Base-by-base conservation (phyloP, 2,888 invertebrate species). In the Eupithecia insigniata region DNA sequence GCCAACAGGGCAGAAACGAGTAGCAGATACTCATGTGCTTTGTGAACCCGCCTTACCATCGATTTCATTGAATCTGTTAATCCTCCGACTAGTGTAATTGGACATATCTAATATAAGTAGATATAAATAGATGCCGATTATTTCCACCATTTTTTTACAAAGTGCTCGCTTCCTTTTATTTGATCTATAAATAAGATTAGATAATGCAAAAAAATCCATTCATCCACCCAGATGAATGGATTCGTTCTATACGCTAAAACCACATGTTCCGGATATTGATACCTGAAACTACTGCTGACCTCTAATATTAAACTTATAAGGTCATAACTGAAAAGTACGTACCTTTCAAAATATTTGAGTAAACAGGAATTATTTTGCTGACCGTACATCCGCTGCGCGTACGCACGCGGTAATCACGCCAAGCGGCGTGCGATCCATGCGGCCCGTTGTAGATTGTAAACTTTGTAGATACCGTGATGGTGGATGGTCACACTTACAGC, bases 351-450 rank as follows among this genome's bases (percentile, higher is more conserved):
- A 51, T 22, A 51, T 10, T 10, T 51, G 3, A 22, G 51, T 22
- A 18, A 69, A 55, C 36, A 71, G 66, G 73, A 51, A 65, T 58
- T 67, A 74, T 73, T 78, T 75, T 79, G 78, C 77, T 74, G 78
- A 77, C 79, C 62, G 76, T 78, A 78, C 73, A 66, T 66, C 34
- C 55, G 66, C 36, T 72, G 66, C 8, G 58, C 60, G 58, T 58
- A 39, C 67, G 73, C 84, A 81, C 85, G 85, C 81, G 82, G 77
- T 36, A 51, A 84, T 85, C 85, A 85, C 84, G 85, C 83, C 26
- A 64, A 60, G 61, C 68, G 43, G 70, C 79, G 80, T 84, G 83
- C 67, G 69, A 76, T 69, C 74, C 85, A 84, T 83, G 84, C 83
- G 73, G 66, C 74, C 75, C 69, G 73, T 43, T 72, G 73, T 30